Evolutionary conservation across 92 coral and sea anemone species (phyloP).

Genomic region (Diadumene lineata): DNA sequence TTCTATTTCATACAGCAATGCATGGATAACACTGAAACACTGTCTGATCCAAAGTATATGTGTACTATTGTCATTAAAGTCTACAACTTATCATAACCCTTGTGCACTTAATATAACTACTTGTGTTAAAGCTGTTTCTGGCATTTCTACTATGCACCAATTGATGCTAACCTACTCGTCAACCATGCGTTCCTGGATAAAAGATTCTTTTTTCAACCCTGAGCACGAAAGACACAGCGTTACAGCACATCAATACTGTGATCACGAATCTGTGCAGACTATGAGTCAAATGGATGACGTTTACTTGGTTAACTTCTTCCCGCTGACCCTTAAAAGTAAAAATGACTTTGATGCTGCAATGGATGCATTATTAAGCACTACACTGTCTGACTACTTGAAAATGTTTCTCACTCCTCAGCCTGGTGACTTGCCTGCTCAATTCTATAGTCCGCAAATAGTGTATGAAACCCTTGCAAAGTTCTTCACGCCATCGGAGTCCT

Average conservation of each 20-base stretch:
- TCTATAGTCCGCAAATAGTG: conserved; percentile 39
- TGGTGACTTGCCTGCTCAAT: conserved; percentile 64
- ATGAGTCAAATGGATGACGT: conserved; percentile 51
- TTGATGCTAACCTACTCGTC: conserved; percentile 34
- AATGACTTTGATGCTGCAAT: conserved; percentile 56
- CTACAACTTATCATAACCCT: conserved; percentile 16
- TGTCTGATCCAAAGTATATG: conserved; percentile 8
- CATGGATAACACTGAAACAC: conserved; percentile 33
- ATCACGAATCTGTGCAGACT: conserved; percentile 18
- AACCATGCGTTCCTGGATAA: conserved; percentile 33
- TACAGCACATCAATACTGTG: conserved; percentile 26
- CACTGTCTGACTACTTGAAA: conserved; percentile 40
- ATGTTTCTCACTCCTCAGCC: conserved; percentile 44
- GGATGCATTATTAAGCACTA: conserved; percentile 38
- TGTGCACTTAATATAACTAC: background rate
- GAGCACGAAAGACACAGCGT: conserved; percentile 42
- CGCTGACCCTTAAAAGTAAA: conserved; percentile 52
- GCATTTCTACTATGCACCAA: conserved; percentile 36
- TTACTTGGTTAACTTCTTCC: conserved; percentile 49
- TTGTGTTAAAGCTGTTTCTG: conserved; percentile 29
- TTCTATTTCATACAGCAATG: conserved; percentile 40
- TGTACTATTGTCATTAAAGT: conserved; percentile 39
- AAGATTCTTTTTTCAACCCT: conserved; percentile 39
- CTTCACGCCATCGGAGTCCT: background rate
- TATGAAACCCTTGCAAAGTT: conserved; percentile 30